Percentiles rank a stretch among this genome's conserved stretches.
Evolutionary conservation across 2,113 vertebrate genomes (phyloP).

Genomic region (Pseudorasbora parva): DNA sequence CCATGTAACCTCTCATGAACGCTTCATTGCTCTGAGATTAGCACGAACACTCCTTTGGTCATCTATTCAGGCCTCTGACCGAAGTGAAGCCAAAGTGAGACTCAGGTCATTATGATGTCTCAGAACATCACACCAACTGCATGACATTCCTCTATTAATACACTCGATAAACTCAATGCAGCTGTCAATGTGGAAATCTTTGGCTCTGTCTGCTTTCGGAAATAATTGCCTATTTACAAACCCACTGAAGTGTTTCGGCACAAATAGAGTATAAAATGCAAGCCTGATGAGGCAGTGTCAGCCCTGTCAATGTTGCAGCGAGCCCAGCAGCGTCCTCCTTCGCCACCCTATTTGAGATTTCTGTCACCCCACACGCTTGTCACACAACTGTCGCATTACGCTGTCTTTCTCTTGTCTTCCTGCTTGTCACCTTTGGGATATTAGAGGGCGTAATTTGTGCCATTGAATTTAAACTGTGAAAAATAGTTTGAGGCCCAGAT

Average conservation of each 20-base stretch:
- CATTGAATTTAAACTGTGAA: constrained; percentile 27
- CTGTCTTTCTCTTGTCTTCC: constrained; percentile 22
- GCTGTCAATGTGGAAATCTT: constrained; percentile 57
- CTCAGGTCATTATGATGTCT: constrained; percentile 29
- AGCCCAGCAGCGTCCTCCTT: constrained; percentile 6
- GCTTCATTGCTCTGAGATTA: constrained; percentile 1
- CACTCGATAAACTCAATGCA: constrained; percentile 50
- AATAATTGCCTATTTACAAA: constrained; percentile 63
- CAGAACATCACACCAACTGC: constrained; percentile 20
- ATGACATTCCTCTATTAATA: constrained; percentile 42
- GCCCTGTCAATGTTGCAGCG: constrained; percentile 32
- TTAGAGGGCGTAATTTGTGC: constrained; percentile 27
- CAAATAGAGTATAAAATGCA: constrained; percentile 58
- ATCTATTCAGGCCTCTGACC: not conserved
- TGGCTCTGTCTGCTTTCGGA: constrained; percentile 50
- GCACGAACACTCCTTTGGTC: not conserved
- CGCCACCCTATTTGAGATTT: constrained; percentile 27
- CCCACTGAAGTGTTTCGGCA: constrained; percentile 57
- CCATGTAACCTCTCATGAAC: constrained; percentile 6
- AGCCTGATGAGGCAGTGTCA: constrained; percentile 42
- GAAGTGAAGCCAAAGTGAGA: constrained; percentile 4
- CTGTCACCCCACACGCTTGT: constrained; percentile 19
- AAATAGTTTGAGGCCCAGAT: not conserved
- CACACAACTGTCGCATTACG: constrained; percentile 32
- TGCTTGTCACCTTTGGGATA: not conserved